These are phyloP conservation scores for Misgurnus anguillicaudatus DNA, from an alignment of 2,113 vertebrate genomes.

Conservation along the genomic window DNA sequence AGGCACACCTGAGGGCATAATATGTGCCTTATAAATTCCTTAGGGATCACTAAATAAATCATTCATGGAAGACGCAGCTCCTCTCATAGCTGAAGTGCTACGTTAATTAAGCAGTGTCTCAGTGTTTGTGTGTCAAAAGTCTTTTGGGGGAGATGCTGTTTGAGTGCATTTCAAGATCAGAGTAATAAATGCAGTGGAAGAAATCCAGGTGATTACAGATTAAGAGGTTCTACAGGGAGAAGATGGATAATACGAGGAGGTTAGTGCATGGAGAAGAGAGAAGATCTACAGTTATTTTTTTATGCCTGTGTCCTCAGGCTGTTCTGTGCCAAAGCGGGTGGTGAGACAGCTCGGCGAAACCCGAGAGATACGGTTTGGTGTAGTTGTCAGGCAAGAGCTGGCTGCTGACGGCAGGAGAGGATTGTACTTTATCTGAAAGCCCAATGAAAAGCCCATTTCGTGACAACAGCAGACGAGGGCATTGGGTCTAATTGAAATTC, in stretches of 20 bases:
- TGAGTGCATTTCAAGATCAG: not conserved
- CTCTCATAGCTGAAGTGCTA: not conserved
- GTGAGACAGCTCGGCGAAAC: slow-evolving; percentile 9
- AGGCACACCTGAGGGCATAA: too few species aligned
- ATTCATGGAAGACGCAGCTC: too few species aligned
- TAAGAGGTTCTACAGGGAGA: slow-evolving; percentile 44
- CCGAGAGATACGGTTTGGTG: slow-evolving; percentile 18
- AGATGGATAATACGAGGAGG: slow-evolving; percentile 56
- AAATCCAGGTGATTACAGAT: slow-evolving; percentile 60
- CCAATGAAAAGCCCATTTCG: not conserved
- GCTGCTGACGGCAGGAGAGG: not conserved
- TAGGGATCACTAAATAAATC: too few species aligned
- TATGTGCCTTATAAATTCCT: not conserved
- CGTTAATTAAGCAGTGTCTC: not conserved
- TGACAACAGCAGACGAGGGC: not conserved
- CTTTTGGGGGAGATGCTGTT: not conserved
- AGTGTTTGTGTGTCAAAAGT: not conserved
- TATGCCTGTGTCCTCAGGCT: slow-evolving; percentile 47
- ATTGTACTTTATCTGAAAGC: not conserved
- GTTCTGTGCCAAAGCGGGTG: slow-evolving; percentile 20
- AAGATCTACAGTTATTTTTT: slow-evolving; percentile 48
- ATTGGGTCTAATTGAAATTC: slow-evolving; percentile 12
- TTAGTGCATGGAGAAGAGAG: slow-evolving; percentile 20
- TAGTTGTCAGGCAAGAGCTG: not conserved
- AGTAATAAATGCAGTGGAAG: slow-evolving; percentile 32